Percentiles rank a stretch among this genome's conserved stretches.
phyloP scores from a whole-genome alignment of 2,888 invertebrate species.

The Microctonus brassicae region DNA sequence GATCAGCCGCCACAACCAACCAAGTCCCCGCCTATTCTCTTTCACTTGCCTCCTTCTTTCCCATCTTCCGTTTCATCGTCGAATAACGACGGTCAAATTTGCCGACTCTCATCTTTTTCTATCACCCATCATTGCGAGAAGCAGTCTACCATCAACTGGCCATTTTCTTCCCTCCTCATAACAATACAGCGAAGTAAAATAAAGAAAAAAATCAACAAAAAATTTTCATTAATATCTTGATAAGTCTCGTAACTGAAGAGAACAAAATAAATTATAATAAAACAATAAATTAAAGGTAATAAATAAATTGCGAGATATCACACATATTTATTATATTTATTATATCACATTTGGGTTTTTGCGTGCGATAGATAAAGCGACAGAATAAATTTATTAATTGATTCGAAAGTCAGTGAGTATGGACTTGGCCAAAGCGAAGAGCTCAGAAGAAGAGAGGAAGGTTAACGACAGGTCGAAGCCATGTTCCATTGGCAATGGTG shows the following conservation, averaged over 20 bases:
- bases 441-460: conserved; percentile 24
- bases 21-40: conserved; percentile 29
- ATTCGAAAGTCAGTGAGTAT: conserved; percentile 32
- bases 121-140: conserved; percentile 16
- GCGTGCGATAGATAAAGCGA: conserved; percentile 4
- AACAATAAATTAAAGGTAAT: not conserved
- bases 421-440: conserved; percentile 3
- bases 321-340: not conserved
- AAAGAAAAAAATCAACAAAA: not conserved
- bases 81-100: conserved; percentile 36
- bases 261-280: not conserved
- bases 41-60: conserved; percentile 17
- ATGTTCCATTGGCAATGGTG: conserved; percentile 29
- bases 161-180: conserved; percentile 4
- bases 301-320: not conserved
- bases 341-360: not conserved
- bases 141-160: conserved; percentile 10
- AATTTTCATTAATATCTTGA: too few species aligned
- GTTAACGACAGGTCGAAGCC: conserved; percentile 33
- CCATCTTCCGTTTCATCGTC: conserved; percentile 17
- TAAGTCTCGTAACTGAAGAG: too few species aligned
- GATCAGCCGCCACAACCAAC: conserved; percentile 33
- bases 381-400: conserved; percentile 19
- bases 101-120: conserved; percentile 32
- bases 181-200: not conserved